Percentiles rank a stretch among this genome's conserved stretches.
These are phyloP conservation scores for Bradysia coprophila DNA, from an alignment of 1,140 invertebrate species.

Conservation along the genomic window DNA sequence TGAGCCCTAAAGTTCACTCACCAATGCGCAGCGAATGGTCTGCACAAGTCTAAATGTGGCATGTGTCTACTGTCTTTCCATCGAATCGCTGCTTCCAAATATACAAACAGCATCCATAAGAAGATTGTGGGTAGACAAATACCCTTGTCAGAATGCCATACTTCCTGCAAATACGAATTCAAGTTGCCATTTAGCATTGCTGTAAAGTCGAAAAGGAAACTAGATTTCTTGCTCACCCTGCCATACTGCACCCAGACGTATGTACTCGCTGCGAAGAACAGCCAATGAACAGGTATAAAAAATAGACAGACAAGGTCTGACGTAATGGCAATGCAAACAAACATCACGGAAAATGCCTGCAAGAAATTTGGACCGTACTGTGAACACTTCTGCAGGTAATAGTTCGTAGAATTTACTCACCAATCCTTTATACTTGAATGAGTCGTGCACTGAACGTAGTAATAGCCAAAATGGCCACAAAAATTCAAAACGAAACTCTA, in stretches of 20 bases:
- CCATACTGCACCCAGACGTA: conserved; percentile 99
- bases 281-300: conserved; percentile 96
- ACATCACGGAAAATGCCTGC: conserved; percentile 95
- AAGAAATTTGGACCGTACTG: too few species aligned
- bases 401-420: too few species aligned
- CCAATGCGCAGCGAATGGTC: conserved; percentile 97
- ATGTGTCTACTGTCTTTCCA: conserved; percentile 72
- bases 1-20: conserved; percentile 23
- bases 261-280: conserved; percentile 94
- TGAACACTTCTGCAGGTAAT: too few species aligned
- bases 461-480: conserved; percentile 98
- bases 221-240: conserved; percentile 32
- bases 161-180: too few species aligned
- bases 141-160: conserved; percentile 58
- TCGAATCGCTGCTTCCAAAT: conserved; percentile 81
- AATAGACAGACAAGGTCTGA: conserved; percentile 99
- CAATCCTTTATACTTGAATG: conserved; percentile 97
- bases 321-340: conserved; percentile 93
- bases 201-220: neutral
- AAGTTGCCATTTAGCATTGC: too few species aligned
- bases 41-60: conserved; percentile 84
- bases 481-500: conserved; percentile 98
- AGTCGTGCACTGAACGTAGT: conserved; percentile 90
- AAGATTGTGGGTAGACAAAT: conserved; percentile 88
- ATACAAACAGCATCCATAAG: conserved; percentile 88